Base-by-base conservation (phyloP, 2,113 vertebrate species). In the Numenius arquata region DNA sequence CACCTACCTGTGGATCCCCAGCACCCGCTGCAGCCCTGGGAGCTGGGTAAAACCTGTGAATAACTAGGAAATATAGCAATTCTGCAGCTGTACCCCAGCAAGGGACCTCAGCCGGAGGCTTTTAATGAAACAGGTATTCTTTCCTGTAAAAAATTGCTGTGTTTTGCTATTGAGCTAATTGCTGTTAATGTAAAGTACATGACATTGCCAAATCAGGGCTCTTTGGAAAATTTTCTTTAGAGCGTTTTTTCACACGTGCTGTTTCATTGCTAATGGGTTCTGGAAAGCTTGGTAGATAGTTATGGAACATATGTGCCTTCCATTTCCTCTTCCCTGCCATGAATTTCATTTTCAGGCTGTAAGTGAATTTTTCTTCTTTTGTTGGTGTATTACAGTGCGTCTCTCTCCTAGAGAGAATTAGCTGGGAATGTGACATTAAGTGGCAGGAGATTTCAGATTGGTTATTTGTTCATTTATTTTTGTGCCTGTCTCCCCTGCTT, bases 41-140 rank as follows among this genome's bases (percentile, higher is more conserved):
- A 45, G 52, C 16, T 14, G 21, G 6, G 59, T 34, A 47, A 56
- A 77, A 59, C 82, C 59, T 66, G 29, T 21, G 90, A 32, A n/a
- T 85, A 76, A 80, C 26, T 55, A 26, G 91, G 40, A 79, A 67
- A 55, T 41, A 27, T 27, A 70, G 26, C 25, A 25, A 38, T 16
- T 22, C n/a, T 76, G 15, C 85, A 81, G 74, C 53, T 16, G 84
- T 47, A 80, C 59, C 67, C 43, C 90, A 77, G 95, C 81, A 25
- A 75, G 89, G 52, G 59, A 45, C 90, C 79, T 76, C 50, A 41
- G 90, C 84, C 8, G 50, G 91, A 58, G 88, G 27, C 40, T 25
- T 89, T 86, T 86, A 90, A 90, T 84, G 80, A 68, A 70, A 43
- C 63, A 95, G 82, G 96, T 92, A 92, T 91, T 90, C 47, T 78